Evolutionary conservation across 2,888 invertebrate species (phyloP).

Genomic region (Thumatha senex): DNA sequence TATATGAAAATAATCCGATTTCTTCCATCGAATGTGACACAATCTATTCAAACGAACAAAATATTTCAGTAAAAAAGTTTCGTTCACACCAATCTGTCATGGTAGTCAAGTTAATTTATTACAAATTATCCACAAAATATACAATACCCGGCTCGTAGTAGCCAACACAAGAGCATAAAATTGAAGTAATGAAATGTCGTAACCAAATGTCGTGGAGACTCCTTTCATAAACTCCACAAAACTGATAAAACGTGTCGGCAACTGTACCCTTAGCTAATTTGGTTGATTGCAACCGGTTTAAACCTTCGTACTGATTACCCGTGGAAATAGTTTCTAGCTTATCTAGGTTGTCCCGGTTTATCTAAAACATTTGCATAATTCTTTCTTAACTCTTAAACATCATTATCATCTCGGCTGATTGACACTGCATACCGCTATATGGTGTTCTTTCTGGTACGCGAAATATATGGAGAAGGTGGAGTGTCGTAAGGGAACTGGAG

Average conservation of each 20-base stretch:
- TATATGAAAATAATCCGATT: no score
- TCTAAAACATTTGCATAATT: no score
- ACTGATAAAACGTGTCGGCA: slow-evolving; percentile 5
- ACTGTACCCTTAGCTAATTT: slow-evolving; percentile 8
- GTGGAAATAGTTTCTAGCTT: not conserved
- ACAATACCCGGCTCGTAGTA: not conserved
- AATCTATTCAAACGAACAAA: not conserved
- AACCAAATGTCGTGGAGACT: slow-evolving; percentile 2
- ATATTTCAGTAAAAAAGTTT: not conserved
- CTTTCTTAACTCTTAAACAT: no score
- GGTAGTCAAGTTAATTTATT: slow-evolving; percentile 1
- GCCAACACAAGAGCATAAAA: slow-evolving; percentile 14
- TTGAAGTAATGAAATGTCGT: slow-evolving; percentile 7
- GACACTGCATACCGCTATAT: no score
- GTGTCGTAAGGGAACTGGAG: no score
- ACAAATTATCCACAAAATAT: slow-evolving; percentile 1
- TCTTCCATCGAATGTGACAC: not conserved
- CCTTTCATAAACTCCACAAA: slow-evolving; percentile 6
- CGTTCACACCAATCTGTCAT: not conserved
- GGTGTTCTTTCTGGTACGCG: no score
- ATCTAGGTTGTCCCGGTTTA: not conserved
- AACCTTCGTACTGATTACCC: slow-evolving; percentile 1
- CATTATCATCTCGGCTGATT: no score
- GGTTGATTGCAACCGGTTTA: not conserved
- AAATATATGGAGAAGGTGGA: no score